Evolutionary conservation across 2,888 invertebrate species (phyloP), one percentile per base, ranked within the genome.

Genomic region (Pinctada fucata): DNA sequence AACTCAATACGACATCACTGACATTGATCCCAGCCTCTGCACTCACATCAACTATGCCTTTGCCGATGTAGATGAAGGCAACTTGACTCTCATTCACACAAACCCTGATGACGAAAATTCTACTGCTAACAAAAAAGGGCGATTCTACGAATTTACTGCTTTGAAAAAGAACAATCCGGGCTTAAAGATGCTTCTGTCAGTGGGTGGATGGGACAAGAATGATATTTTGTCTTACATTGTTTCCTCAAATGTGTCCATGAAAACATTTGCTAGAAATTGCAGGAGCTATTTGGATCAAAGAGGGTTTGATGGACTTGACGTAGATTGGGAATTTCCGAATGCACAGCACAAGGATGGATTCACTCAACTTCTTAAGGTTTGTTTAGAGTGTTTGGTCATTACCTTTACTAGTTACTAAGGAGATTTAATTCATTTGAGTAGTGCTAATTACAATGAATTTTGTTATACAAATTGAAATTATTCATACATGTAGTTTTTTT

Each of bases 11-110:
- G 68, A 81, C 10, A 80, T 90, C 10, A 97, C 97, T 93, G 97
- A 99, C 91, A 98, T 99, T 87, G 96, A 97, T 79, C 96, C 97
- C 0, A 96, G 97, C 91, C 95, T 99, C 63, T 99, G 99, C 93
- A 98, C 99, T 0, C 99, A 99, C 93, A 94, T 99, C 87, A 96
- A 99, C 89, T 99, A 97, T 93, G 97, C 99, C 16, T 99, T 99
- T 93, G 99, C 98, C 0, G 98, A 97, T 97, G 94, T 99, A 93
- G 98, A 99, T 93, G 97, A 97, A 91, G 97, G 97, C 82, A 97
- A 97, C 90, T 93, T 98, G 78, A 96, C 97, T 64, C 83, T 88
- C 0, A 16, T 74, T 3, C 64, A 52, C 13, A 75, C 81, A 8
- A 47, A 82, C 31, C n/a, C 16, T 3, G 76, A 73, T 4, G 85